Evolutionary conservation across 2,797 vertebrate genomes (phyloP), one percentile per base, ranked within the genome.

Genomic region (Spatula versicolor): DNA sequence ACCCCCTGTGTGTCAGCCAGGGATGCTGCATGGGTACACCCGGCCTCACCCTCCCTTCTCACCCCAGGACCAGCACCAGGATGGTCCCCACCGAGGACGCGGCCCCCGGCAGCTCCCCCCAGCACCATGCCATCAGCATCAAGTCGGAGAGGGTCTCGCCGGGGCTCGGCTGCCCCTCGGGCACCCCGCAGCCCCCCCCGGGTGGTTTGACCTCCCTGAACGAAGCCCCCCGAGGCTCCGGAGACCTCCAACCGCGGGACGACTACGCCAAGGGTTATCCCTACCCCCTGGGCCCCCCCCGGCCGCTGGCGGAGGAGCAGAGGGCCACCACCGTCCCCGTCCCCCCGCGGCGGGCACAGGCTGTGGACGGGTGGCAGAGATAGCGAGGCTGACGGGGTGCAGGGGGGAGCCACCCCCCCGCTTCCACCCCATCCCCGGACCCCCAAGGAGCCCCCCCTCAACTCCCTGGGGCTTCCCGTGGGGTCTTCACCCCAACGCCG

Each of bases 101-200:
- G 0, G 37, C 58, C 43, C 83, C 93, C 20, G n/a, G 77, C 23
- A 13, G 86, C 33, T 96, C 98, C 83, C 96, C 98, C 3, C 93
- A 97, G 43, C 98, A 97, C 73, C 97, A 98, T 39, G 96, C 97
- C 76, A 82, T 99, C 97, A 99, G 95, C 98, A 98, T 99, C 98
- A 99, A 99, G 93, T 98, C 98, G 0, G 99, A 99, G 97, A 98
- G 98, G 4, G 97, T 98, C 93, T 99, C 99, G 9, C 99, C 99
- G 0, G 98, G 98, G 39, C 98, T 98, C 86, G 98, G 98, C 68
- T 95, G 97, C 84, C 98, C 98, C 7, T 95, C 98, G 3, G 89
- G 97, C 86, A 95, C 97, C 66, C 98, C 98, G 4, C 96, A 97
- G 20, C 97, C 97, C 85, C 95, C 98, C 84, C 90, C 97, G 69